These are phyloP conservation scores for Gallinago paraguaiae DNA, from an alignment of 2,113 vertebrate species.

Conservation along the genomic window DNA sequence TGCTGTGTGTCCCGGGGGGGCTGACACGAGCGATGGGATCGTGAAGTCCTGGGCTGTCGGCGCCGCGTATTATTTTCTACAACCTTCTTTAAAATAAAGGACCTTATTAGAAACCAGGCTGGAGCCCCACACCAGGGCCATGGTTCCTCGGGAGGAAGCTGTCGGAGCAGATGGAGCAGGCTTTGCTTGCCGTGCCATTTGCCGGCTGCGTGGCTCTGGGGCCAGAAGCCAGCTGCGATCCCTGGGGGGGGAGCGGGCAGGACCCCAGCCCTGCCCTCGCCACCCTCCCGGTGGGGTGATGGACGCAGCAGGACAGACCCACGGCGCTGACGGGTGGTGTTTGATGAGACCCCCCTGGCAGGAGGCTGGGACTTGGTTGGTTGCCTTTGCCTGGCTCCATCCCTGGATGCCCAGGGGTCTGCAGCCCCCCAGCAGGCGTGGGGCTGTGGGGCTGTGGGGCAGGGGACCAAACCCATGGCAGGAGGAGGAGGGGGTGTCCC, in stretches of 20 bases:
- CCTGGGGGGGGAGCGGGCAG: background rate
- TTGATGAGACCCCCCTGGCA: background rate
- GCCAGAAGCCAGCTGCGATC: background rate
- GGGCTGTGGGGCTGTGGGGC: too few relatives aligned
- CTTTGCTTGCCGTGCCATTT: background rate
- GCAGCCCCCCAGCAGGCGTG: background rate
- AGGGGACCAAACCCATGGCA: rapidly evolving
- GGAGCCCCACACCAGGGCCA: rapidly evolving
- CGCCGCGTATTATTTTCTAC: rapidly evolving
- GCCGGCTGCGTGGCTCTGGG: background rate
- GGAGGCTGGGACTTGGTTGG: background rate
- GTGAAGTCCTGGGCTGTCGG: background rate
- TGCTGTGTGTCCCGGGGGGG: rapidly evolving
- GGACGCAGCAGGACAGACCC: background rate
- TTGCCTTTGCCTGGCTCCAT: background rate
- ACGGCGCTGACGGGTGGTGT: rapidly evolving
- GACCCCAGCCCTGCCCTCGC: background rate
- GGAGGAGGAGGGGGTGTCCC: background rate
- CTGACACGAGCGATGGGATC: rapidly evolving
- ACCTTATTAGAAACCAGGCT: rapidly evolving
- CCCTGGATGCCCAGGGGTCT: background rate
- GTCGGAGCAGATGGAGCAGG: background rate
- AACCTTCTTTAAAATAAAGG: background rate
- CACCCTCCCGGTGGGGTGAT: rapidly evolving
- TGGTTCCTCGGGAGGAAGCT: background rate